Conservation (phyloP, 2,888 invertebrate genomes). For the Ormyrus labotus region DNA sequence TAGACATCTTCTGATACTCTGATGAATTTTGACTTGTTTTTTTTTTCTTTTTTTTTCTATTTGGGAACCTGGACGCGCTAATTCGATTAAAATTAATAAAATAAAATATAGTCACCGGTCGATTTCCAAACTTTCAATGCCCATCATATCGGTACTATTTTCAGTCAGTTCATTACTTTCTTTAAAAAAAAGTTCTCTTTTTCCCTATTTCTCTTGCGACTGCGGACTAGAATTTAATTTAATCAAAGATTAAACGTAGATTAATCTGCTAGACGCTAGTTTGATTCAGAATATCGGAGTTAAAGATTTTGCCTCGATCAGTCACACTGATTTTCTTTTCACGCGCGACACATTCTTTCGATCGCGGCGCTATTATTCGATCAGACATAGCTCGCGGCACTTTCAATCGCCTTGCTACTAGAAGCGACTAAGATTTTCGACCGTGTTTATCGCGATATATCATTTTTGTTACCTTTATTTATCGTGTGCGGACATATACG, state of each 20-base stretch:
- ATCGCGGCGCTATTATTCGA: constrained; percentile 51
- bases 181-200: constrained; percentile 35
- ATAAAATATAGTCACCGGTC: constrained; percentile 49
- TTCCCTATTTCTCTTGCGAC: constrained; percentile 62
- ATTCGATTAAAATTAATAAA: constrained; percentile 40
- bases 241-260: constrained; percentile 73
- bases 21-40: no score
- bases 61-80: background rate
- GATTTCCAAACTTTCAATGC: constrained; percentile 58
- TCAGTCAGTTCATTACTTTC: constrained; percentile 18
- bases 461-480: constrained; percentile 50
- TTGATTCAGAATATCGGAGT: constrained; percentile 72
- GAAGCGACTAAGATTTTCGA: constrained; percentile 51
- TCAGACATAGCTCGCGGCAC: constrained; percentile 48
- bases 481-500: constrained; percentile 67
- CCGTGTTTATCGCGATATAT: constrained; percentile 50
- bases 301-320: constrained; percentile 59
- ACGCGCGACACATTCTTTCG: constrained; percentile 50
- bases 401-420: constrained; percentile 34
- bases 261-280: constrained; percentile 74
- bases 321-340: constrained; percentile 38
- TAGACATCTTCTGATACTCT: no score
- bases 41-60: no score
- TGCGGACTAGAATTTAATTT: constrained; percentile 75
- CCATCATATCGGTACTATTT: constrained; percentile 57